phyloP scores from a whole-genome alignment of 2,888 invertebrate genomes.

The Brachynemurus nebulosus region DNA sequence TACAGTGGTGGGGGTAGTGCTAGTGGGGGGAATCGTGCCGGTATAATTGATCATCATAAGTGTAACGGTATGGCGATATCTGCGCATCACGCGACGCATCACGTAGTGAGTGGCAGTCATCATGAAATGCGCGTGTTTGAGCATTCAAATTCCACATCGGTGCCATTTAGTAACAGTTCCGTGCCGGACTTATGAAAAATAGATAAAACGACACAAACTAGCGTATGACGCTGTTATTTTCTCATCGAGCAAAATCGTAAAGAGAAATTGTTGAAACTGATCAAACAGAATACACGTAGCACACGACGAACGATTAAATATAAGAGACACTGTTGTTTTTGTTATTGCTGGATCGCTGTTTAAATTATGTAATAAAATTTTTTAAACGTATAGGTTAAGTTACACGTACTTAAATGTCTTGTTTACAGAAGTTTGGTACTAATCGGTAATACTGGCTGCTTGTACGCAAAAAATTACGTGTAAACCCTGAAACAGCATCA shows the following conservation, averaged over 20 bases:
- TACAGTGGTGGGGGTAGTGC: conserved; percentile 1
- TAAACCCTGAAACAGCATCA: no score
- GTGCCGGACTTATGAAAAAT: conserved; percentile 33
- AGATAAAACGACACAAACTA: conserved; percentile 32
- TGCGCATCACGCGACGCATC: no score
- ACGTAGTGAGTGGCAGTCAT: conserved; percentile 4
- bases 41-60: conserved; percentile 22
- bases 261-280: background rate
- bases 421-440: no score
- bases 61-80: conserved; percentile 28
- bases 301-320: background rate
- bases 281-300: no score
- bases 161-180: no score
- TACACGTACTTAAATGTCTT: no score
- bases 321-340: background rate
- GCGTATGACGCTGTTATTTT: background rate
- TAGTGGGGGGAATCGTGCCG: background rate
- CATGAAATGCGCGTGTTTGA: conserved; percentile 29
- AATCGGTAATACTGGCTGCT: no score
- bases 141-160: no score
- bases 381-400: background rate
- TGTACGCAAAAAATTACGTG: no score
- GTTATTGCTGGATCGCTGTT: background rate
- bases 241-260: background rate
- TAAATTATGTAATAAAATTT: background rate